Evolutionary conservation across 2,888 invertebrate genomes (phyloP), one percentile per base, ranked within the genome.

Genomic region (Antheraea yamamai): DNA sequence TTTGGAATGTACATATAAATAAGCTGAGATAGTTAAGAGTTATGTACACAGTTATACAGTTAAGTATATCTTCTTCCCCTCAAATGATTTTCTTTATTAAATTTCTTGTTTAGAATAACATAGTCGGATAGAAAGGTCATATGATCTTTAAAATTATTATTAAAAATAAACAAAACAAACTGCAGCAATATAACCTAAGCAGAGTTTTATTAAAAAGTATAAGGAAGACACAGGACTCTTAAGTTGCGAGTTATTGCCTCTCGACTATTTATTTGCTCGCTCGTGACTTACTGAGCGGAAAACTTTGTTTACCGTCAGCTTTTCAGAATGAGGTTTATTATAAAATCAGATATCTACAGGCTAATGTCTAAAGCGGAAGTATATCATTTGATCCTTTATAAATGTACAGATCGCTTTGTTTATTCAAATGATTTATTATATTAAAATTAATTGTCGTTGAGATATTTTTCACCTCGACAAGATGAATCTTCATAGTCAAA

Each of bases 211-310:
- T 81, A 77, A 81, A 81, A 74, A 73, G 52, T 20, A 26, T 26
- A 73, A 39, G 26, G 58, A 61, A 66, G 75, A 61, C 52, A 75
- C 66, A 14, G 72, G 55, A 75, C 30, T 79, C 77, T 51, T 35
- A 74, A 35, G 23, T 61, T 75, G 74, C 58, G 23, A 71, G 71
- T 85, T 86, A 87, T 87, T 87, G 87, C 86, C 84, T 82, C 83
- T 86, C 78, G 79, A 84, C 77, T 77, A 76, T 78, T 75, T 77
- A 76, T 77, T 52, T 76, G 35, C 76, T 51, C 76, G 78, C 79
- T 80, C 77, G 76, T 76, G 73, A 75, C 76, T 71, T 66, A 75
- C 73, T 64, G 75, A 52, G 76, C 75, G 70, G 77, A 78, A 78
- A 80, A 80, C 76, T 77, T 79, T 76, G 70, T 76, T 76, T 77